Conservation (phyloP, 2,113 vertebrate species). For the Pantherophis guttatus region DNA sequence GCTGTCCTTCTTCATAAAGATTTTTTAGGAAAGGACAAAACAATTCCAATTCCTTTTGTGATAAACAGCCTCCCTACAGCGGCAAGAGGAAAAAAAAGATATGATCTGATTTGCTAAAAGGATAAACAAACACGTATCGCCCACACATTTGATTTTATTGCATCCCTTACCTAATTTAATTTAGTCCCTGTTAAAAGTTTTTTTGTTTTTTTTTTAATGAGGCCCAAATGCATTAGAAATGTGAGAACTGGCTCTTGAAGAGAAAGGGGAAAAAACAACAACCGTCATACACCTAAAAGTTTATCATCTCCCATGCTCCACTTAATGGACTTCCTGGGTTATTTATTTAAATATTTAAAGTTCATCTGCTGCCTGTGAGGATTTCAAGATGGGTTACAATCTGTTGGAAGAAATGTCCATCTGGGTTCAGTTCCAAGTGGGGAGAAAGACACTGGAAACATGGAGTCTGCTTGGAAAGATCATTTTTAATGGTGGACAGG, state of each 20-base stretch:
- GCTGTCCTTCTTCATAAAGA: neutral
- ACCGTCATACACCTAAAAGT: neutral
- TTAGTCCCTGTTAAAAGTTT: neutral
- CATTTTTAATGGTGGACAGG: too few relatives aligned
- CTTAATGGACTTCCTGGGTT: neutral
- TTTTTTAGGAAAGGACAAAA: neutral
- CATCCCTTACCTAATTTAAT: neutral
- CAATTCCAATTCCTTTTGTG: neutral
- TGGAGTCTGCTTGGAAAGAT: too few relatives aligned
- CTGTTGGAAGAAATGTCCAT: too few relatives aligned
- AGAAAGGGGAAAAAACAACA: fast-evolving
- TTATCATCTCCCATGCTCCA: neutral
- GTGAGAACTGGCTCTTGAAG: neutral
- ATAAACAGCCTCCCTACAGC: neutral
- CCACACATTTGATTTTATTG: conserved; percentile 1
- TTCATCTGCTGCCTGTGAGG: neutral
- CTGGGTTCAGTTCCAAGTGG: too few relatives aligned
- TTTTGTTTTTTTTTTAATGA: neutral
- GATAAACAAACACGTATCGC: conserved; percentile 3
- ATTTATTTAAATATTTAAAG: neutral
- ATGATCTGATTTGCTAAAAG: neutral
- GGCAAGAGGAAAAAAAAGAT: too few relatives aligned
- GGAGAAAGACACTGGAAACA: too few relatives aligned
- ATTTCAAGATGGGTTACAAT: neutral
- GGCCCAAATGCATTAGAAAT: neutral